Base-by-base conservation (phyloP, 1,140 invertebrate species). In the Zophobas atratus region DNA sequence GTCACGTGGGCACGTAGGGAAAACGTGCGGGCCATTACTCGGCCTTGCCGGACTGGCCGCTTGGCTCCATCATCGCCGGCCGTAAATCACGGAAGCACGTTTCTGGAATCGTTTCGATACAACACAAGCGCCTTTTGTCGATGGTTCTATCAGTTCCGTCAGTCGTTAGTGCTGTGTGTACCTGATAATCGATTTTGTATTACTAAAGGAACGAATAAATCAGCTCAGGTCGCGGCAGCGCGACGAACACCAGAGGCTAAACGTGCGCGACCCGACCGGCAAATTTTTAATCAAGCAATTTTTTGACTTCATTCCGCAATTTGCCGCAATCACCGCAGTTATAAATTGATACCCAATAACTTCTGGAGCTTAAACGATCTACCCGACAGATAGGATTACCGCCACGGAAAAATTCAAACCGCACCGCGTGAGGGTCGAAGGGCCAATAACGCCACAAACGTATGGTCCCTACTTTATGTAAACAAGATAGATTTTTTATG, bases 11-110 rank as follows among this genome's bases (percentile, higher is more conserved):
- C 55, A 73, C 46, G 71, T 56, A 38, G 38, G 43, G 38, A 32
- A 33, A 36, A 73, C 55, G 71, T 73, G 71, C 8, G 39, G 71
- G 34, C 71, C 71, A 73, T 73, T 73, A 73, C 55, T 73, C 49
- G 71, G 38, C 71, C 48, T 55, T 73, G 71, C 49, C 70, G 49
- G 70, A 38, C 71, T 73, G 20, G 49, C 55, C 71, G 49, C 55
- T 43, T 56, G 55, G 49, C 55, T 73, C 55, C 71, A 73, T 73
- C 71, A 73, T 73, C 35, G 43, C n/a, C 20, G 55, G 39, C 55
- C 71, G 71, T 73, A 73, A 73, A 73, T 73, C 71, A 73, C 71
- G 49, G 71, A 73, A 53, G 71, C 49, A 73, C 71, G 49, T 73
- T 73, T 55, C 48, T 73, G 55, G 71, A 73, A 73, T 73, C 71